Percentiles rank a stretch among this genome's conserved stretches.
Conservation (phyloP, 2,888 invertebrate species). For the Trachelus stipa region DNA sequence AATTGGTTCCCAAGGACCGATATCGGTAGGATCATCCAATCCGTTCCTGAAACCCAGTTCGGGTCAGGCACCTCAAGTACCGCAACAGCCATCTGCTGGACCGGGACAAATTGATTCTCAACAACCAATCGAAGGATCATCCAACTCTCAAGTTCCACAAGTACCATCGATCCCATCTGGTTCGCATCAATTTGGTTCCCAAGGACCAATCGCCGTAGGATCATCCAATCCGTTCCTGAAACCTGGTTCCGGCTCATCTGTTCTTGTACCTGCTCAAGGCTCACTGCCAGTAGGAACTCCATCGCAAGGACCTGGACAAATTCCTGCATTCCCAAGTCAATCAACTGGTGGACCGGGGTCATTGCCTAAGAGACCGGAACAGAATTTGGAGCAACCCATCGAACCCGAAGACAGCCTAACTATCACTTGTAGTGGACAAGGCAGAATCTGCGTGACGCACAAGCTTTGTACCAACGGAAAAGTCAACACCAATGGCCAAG, state of each 20-base stretch:
- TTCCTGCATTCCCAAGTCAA: background rate
- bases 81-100: background rate
- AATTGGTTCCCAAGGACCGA: background rate
- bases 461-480: conserved; percentile 73
- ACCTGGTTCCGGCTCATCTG: conserved; percentile 32
- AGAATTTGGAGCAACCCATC: background rate
- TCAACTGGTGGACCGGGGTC: background rate
- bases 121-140: background rate
- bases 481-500: conserved; percentile 69
- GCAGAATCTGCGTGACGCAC: conserved; percentile 73
- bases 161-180: background rate
- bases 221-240: conserved; percentile 25
- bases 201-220: background rate
- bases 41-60: conserved; percentile 30
- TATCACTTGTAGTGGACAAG: conserved; percentile 71
- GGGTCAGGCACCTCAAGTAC: conserved; percentile 15
- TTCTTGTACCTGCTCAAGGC: conserved; percentile 15
- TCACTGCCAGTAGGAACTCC: conserved; percentile 7
- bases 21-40: conserved; percentile 9
- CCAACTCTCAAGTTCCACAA: background rate
- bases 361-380: conserved; percentile 3
- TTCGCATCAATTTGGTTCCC: background rate
- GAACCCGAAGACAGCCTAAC: conserved; percentile 63
- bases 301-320: conserved; percentile 6
- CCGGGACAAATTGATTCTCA: background rate